Base-by-base conservation (phyloP, 2,888 invertebrate genomes). In the Sphaeridia pumilis region DNA sequence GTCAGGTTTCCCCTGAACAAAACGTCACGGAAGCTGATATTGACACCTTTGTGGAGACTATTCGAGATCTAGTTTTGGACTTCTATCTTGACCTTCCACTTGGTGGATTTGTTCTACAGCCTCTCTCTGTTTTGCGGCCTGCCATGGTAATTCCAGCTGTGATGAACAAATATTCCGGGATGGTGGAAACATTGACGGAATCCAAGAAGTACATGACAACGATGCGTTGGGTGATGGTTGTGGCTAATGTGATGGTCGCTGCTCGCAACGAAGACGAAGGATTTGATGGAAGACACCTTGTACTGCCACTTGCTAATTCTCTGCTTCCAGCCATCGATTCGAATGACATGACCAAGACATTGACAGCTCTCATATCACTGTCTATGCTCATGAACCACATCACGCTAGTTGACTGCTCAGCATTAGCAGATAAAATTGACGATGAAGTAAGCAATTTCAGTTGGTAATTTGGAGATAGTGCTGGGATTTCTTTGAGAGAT, bases 351-450 rank as follows among this genome's bases (percentile, higher is more conserved):
- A 58, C 43, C 59, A 85, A 85, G 70, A 82, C 82, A 24, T 73
- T 82, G 48, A 76, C 83, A 24, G 83, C 87, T 0, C 78, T 89
- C 55, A 84, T 85, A 66, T 81, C 88, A 66, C 81, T 90, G 50
- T 76, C 83, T 3, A 79, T 82, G 43, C 80, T 86, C 67, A 77
- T 80, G 14, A 81, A 81, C 60, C 76, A 89, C 74, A 79, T 92
- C 25, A 87, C 90, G 0, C 72, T 88, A 24, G 81, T 87, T 4
- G 88, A 94, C 69, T 89, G 86, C 58, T 89, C 90, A 4, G 77
- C 79, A 14, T 86, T 87, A 2, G 73, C 77, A 34, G 77, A 80
- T 51, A 70, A 80, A 62, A 76, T 80, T 67, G 70, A 75, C 0
- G 80, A 84, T 67, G 73, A 90, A 56, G 83, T 83, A 48, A 21